Evolutionary conservation across 2,113 vertebrate genomes (phyloP).

Genomic region (Canis aureus): DNA sequence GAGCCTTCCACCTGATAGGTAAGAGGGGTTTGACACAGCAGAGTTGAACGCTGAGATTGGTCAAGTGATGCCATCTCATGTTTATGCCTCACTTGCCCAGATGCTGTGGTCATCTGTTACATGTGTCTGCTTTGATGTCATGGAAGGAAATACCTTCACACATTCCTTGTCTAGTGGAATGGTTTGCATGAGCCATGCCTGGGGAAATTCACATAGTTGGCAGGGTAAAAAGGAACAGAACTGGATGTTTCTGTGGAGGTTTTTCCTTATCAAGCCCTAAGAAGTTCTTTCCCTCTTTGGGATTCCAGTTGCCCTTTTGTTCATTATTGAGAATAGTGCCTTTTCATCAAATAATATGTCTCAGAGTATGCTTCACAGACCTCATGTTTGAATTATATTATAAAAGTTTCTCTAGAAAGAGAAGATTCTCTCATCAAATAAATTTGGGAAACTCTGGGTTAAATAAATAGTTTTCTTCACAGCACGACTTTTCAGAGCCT

Average conservation of each 20-base stretch:
- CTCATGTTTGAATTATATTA: not conserved
- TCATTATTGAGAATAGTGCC: not conserved
- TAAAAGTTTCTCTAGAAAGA: not conserved
- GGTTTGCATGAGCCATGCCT: not conserved
- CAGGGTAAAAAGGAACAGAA: not conserved
- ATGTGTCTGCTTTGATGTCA: constrained; percentile 32
- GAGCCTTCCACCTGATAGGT: not conserved
- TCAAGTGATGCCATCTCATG: not conserved
- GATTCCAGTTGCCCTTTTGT: not conserved
- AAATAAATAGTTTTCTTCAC: not conserved
- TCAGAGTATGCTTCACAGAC: not conserved
- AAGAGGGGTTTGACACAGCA: not conserved
- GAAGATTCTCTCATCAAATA: not conserved
- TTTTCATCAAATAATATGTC: not conserved
- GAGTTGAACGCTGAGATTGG: not conserved
- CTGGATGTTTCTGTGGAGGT: not conserved
- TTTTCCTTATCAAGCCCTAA: not conserved
- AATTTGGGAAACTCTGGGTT: not conserved
- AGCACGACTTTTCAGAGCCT: not conserved
- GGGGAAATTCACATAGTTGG: not conserved
- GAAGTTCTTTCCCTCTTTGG: not conserved
- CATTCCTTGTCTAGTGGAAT: not conserved
- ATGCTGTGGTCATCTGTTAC: not conserved
- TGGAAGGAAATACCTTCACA: not conserved
- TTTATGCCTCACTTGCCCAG: not conserved